Evolutionary conservation across 1,140 invertebrate genomes (phyloP), one percentile per base, ranked within the genome.

Genomic region (Anoplophora glabripennis): DNA sequence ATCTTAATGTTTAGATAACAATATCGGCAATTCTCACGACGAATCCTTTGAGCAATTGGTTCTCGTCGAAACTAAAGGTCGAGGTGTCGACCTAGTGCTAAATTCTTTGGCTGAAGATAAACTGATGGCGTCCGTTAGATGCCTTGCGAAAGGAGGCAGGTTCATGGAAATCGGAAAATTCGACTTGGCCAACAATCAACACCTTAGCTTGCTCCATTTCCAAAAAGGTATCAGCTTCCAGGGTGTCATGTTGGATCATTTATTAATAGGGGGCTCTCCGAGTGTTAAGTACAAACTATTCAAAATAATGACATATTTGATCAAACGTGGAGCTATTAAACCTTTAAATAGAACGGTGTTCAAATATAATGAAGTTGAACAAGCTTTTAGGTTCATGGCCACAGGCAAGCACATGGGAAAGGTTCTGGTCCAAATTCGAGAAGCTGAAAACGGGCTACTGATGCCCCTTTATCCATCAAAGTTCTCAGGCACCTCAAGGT

Each of bases 381-480:
- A 83, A 61, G 86, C 86, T 1, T 89, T 88, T 74, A 49, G 86
- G 49, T 85, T 86, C 69, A 90, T 94, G 85, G 87, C 89, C 5
- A 83, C 86, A 56, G 92, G 92, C n/a, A 92, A 92, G 77, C 92
- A 94, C 92, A n/a, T n/a, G 51, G 92, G 92, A 59, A 94, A 94
- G 81, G 84, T 88, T 9, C 45, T 93, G 4, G 75, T 93, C 9
- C 83, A 90, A 75, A 83, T 92, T 38, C 75, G 80, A 33, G 75
- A 63, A 11, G 49, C 59, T 7, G 60, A 62, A 18, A 35, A 33
- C 0, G 49, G 56, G 5, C 21, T 28, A 5, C 2, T 28, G 5
- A 5, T 28, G 21, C 21, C 21, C 21, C 5, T 2, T 28, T 28
- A 2, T 28, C 21, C 21, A 3, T 3, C 21, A 2, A 28, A 28